These are phyloP conservation scores for Scolopax rusticola DNA, from an alignment of 2,797 vertebrate genomes.

Conservation along the genomic window DNA sequence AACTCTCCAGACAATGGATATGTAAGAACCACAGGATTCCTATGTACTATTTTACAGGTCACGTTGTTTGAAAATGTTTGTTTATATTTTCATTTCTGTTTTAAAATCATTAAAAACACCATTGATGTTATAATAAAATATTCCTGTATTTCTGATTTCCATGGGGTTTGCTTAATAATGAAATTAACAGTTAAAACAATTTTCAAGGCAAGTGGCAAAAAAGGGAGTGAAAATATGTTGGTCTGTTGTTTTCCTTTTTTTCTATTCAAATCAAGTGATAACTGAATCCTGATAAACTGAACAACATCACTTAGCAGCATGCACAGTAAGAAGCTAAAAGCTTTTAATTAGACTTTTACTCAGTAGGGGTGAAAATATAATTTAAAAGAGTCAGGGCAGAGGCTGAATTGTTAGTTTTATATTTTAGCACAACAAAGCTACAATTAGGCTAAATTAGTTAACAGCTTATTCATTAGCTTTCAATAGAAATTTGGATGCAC, in stretches of 20 bases:
- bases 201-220: conserved; percentile 52
- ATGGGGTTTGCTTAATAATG: conserved; percentile 31
- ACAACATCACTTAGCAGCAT: conserved; percentile 69
- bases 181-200: conserved; percentile 58
- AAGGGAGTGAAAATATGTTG: conserved; percentile 15
- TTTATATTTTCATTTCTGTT: background rate
- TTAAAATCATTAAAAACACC: background rate
- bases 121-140: background rate
- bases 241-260: background rate
- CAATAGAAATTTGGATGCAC: conserved; percentile 69
- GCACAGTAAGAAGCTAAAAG: conserved; percentile 76
- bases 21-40: background rate
- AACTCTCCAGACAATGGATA: background rate
- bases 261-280: conserved; percentile 64
- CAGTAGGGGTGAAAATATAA: conserved; percentile 76
- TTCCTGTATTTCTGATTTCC: conserved; percentile 26
- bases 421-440: conserved; percentile 76
- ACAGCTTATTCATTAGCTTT: conserved; percentile 77
- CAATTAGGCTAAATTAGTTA: conserved; percentile 80
- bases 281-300: conserved; percentile 70
- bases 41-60: background rate
- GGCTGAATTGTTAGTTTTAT: conserved; percentile 72
- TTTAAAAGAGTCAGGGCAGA: conserved; percentile 75
- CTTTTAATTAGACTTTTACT: conserved; percentile 80
- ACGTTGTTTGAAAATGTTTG: background rate